These are phyloP conservation scores for Cyphotilapia sp. DNA, from an alignment of 2,113 vertebrate genomes.

Conservation along the genomic window DNA sequence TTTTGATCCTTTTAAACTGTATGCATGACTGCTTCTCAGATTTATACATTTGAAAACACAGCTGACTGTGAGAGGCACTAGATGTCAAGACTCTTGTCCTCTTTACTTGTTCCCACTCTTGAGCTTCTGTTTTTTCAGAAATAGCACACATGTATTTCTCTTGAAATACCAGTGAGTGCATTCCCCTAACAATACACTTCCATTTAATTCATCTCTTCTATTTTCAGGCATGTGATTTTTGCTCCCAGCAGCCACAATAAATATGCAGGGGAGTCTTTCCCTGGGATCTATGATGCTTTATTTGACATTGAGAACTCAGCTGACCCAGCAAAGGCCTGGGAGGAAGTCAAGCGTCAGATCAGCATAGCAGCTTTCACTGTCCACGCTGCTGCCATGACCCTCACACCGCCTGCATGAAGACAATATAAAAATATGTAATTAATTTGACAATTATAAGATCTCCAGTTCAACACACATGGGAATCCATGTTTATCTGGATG, in stretches of 20 bases:
- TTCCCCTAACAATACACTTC: background rate
- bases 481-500: background rate
- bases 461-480: background rate
- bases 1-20: background rate
- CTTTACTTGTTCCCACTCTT: background rate
- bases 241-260: constrained; percentile 95
- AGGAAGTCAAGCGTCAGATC: constrained; percentile 86
- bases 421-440: background rate
- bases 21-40: background rate
- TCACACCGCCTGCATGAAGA: constrained; percentile 67
- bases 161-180: background rate
- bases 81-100: background rate
- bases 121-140: background rate
- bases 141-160: background rate
- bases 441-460: background rate
- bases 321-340: constrained; percentile 74
- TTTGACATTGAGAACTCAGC: constrained; percentile 79
- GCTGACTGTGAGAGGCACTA: background rate
- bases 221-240: constrained; percentile 84
- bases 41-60: background rate
- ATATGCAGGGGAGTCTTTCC: constrained; percentile 88
- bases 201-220: background rate
- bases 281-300: constrained; percentile 88
- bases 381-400: constrained; percentile 81
- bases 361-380: constrained; percentile 85